Evolutionary conservation across 2,113 vertebrate species (phyloP).

Genomic region (Myrmophylax atrothorax): DNA sequence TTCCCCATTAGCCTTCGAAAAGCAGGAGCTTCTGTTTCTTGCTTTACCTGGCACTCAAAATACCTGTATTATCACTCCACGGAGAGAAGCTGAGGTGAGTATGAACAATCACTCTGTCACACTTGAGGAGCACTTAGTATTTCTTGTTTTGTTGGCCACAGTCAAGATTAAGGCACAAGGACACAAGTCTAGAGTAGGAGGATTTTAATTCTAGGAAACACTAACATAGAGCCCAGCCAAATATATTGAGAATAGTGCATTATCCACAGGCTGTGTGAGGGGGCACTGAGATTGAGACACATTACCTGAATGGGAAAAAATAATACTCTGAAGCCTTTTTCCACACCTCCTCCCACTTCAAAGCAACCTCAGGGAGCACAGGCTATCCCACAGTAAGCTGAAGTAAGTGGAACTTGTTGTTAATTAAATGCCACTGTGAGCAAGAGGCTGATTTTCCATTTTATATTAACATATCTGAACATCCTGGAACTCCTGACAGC

Average conservation of each 20-base stretch:
- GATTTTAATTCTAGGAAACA: background rate
- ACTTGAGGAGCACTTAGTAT: background rate
- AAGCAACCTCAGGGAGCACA: background rate
- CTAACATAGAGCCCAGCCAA: background rate
- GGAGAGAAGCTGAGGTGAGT: background rate
- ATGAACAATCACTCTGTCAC: background rate
- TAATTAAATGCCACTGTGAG: background rate
- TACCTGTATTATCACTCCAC: background rate
- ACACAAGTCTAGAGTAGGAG: background rate
- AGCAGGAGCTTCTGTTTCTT: background rate
- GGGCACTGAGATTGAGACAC: background rate
- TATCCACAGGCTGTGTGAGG: background rate
- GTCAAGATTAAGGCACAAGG: background rate
- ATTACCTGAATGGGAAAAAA: background rate
- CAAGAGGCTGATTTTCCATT: background rate
- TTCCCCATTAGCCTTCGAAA: background rate
- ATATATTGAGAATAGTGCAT: background rate
- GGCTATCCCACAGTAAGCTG: background rate
- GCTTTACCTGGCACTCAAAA: background rate
- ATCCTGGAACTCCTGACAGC: background rate
- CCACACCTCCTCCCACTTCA: background rate
- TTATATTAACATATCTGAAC: constrained; percentile 13
- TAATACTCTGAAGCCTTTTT: background rate
- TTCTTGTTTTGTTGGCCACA: background rate
- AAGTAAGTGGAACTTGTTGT: background rate